Evolutionary conservation across 2,113 vertebrate genomes (phyloP).

Genomic region (Nothobranchius kuhntae): DNA sequence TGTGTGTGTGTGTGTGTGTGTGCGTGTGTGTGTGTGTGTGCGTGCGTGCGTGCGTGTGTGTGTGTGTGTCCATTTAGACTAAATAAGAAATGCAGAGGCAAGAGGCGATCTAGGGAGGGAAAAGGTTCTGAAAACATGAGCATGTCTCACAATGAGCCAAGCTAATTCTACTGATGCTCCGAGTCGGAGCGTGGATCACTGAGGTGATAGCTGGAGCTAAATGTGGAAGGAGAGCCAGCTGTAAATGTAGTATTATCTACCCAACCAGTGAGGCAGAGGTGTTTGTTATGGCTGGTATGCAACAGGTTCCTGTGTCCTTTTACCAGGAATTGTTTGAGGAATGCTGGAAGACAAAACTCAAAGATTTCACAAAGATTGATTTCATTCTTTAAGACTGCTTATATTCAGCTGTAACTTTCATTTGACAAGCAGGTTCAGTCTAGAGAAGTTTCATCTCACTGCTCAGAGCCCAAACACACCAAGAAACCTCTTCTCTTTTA

Average conservation of each 20-base stretch:
- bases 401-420: slow-evolving; percentile 38
- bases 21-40: neutral
- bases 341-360: slow-evolving; percentile 25
- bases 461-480: slow-evolving; percentile 14
- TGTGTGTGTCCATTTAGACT: neutral
- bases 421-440: slow-evolving; percentile 7
- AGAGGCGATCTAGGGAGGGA: slow-evolving; percentile 14
- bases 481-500: slow-evolving; percentile 7
- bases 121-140: slow-evolving; percentile 21
- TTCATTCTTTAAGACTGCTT: slow-evolving; percentile 2
- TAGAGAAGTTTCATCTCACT: neutral
- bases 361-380: neutral
- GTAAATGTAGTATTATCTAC: slow-evolving; percentile 56
- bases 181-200: slow-evolving; percentile 55
- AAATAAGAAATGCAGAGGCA: slow-evolving; percentile 18
- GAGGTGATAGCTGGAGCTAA: slow-evolving; percentile 57
- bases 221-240: slow-evolving; percentile 40
- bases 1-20: neutral
- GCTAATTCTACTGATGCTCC: slow-evolving; percentile 52
- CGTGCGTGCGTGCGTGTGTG: neutral
- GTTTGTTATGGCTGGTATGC: slow-evolving; percentile 14
- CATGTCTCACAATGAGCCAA: slow-evolving; percentile 33
- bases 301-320: slow-evolving; percentile 2
- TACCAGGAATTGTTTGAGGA: slow-evolving; percentile 25
- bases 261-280: slow-evolving; percentile 32